Evolutionary conservation across 30 jellyfish, hydroid and myxozoan genomes (phyloP).

Genomic region (Mastigias papua): DNA sequence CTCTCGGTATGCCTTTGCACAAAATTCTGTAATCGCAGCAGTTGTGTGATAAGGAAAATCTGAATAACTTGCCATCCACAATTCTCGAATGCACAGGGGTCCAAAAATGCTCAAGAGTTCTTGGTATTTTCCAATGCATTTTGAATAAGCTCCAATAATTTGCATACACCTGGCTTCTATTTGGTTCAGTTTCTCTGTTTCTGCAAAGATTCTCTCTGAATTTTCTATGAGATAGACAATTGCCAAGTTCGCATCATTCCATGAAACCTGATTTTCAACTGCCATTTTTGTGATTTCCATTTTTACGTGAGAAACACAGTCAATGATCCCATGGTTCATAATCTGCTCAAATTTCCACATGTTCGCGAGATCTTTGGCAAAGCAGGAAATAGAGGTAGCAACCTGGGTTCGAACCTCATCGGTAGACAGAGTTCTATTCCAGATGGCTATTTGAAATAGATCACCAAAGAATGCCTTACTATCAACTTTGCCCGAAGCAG

Average conservation of each 20-base stretch:
- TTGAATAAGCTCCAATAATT: background rate
- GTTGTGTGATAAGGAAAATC: slow-evolving; percentile 19
- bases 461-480: slow-evolving; percentile 47
- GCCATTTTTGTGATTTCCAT: background rate
- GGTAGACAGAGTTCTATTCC: slow-evolving; percentile 56
- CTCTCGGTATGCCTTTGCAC: background rate
- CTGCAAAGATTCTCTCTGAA: background rate
- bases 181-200: background rate
- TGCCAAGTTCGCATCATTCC: slow-evolving; percentile 20
- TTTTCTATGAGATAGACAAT: background rate
- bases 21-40: slow-evolving; percentile 18
- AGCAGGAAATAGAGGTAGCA: slow-evolving; percentile 35
- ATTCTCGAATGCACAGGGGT: slow-evolving; percentile 50
- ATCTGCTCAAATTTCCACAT: slow-evolving; percentile 77
- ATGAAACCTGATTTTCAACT: background rate
- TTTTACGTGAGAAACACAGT: slow-evolving; percentile 29
- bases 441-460: slow-evolving; percentile 26
- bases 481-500: slow-evolving; percentile 18
- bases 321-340: background rate
- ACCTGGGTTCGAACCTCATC: slow-evolving; percentile 49
- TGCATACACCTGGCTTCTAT: slow-evolving; percentile 20
- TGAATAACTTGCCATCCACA: slow-evolving; percentile 2
- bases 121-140: slow-evolving; percentile 9
- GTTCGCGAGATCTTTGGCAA: slow-evolving; percentile 35
- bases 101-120: background rate